phyloP scores from a whole-genome alignment of 2,113 vertebrate genomes.

The Castor canadensis region DNA sequence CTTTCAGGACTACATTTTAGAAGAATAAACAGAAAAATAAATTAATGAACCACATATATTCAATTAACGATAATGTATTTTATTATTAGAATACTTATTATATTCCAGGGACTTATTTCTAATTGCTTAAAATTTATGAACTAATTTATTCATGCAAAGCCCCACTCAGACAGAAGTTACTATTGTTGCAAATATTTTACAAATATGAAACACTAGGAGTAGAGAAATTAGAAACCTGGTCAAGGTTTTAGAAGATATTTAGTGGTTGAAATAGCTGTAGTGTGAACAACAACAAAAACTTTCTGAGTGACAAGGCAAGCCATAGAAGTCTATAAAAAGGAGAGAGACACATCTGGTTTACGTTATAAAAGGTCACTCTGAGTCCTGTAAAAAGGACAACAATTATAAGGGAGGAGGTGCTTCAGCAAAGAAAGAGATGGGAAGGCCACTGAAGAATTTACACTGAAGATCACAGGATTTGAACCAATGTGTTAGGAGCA shows the following conservation, averaged over 20 bases:
- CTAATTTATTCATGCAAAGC: background rate
- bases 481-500: background rate
- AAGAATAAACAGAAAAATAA: background rate
- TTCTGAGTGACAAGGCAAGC: background rate
- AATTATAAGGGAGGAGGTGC: background rate
- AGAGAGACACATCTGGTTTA: background rate
- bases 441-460: background rate
- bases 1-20: background rate
- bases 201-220: background rate
- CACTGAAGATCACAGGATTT: background rate
- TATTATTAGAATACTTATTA: background rate
- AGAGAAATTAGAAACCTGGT: background rate
- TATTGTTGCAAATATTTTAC: background rate
- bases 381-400: background rate
- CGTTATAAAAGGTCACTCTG: background rate
- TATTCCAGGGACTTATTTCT: background rate
- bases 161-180: too few relatives aligned
- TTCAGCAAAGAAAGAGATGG: background rate
- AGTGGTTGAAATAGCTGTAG: background rate
- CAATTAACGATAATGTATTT: background rate
- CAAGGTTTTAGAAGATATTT: background rate
- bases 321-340: background rate
- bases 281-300: background rate
- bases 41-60: background rate
- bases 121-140: background rate